Base-by-base conservation (phyloP, 1,140 invertebrate species). In the Magallana angulata region DNA sequence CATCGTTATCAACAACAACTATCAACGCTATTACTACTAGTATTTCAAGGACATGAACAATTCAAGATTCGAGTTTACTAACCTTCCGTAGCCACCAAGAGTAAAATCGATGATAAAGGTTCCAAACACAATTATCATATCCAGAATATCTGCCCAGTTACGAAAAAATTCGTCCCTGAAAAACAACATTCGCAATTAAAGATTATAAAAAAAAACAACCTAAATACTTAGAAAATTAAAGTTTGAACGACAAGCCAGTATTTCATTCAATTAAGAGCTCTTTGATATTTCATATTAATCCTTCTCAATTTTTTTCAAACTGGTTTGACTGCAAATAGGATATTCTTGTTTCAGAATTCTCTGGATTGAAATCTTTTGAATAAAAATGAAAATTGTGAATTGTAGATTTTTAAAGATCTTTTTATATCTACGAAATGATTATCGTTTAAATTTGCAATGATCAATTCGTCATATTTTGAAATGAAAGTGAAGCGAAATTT, bases 81-180 rank as follows among this genome's bases (percentile, higher is more conserved):
- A 91, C 90, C 88, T 89, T 82, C 84, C 87, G 80, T 90, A 91
- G 68, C 84, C 68, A 12, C 93, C 88, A 85, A 94, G 94, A 48
- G 95, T 92, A 16, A 95, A 91, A 84, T 94, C 95, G 11, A 95
- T 88, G 48, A 95, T 92, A 84, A 95, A 95, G 9, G 94, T 94
- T 30, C 94, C 88, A 81, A 89, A 64, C 0, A 91, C 90, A 30
- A 91, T 58, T 36, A 91, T 80, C 89, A 90, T 89, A 82, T 91
- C 90, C 30, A 91, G 18, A 24, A 90, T 87, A 82, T 90, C 88
- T 60, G 88, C 87, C 89, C 89, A 91, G 18, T 76, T 58, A 59
- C 88, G 82, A 60, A 90, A 90, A 80, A 91, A 91, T 81, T 85
- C 56, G 36, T 87, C 82, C 18, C 93, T 93, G 89, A 64, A 91